Evolutionary conservation across 2,113 vertebrate genomes (phyloP).

Genomic region (Thamnaconus septentrionalis): DNA sequence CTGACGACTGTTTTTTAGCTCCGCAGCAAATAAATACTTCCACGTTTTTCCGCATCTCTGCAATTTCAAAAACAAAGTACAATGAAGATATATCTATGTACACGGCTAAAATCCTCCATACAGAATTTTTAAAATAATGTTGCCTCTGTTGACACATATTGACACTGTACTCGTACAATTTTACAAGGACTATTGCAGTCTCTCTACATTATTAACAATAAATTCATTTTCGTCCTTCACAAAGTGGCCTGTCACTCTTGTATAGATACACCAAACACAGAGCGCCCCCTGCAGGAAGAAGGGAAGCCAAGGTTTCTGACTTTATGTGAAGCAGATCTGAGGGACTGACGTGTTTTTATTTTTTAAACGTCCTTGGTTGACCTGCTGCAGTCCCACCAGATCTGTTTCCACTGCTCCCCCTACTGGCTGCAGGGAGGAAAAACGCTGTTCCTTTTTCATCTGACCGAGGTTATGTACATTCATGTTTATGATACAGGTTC

Average conservation of each 20-base stretch:
- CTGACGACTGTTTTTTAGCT: constrained; percentile 76
- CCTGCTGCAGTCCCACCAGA: constrained; percentile 41
- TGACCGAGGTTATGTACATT: constrained; percentile 74
- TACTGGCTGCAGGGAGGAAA: constrained; percentile 37
- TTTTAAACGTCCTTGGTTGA: constrained; percentile 30
- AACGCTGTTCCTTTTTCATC: constrained; percentile 50
- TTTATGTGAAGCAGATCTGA: constrained; percentile 33
- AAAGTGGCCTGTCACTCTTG: constrained; percentile 8
- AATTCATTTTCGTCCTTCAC: constrained; percentile 26
- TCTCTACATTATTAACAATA: constrained; percentile 69
- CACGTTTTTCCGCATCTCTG: constrained; percentile 70
- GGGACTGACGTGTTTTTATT: constrained; percentile 9
- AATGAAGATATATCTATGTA: constrained; percentile 74
- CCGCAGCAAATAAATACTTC: constrained; percentile 82
- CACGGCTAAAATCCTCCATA: constrained; percentile 70
- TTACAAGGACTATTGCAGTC: constrained; percentile 67
- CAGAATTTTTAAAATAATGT: constrained; percentile 72
- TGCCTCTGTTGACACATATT: constrained; percentile 65
- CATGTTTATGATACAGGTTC: constrained; percentile 74
- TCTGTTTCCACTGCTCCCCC: constrained; percentile 23
- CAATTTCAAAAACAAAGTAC: constrained; percentile 73
- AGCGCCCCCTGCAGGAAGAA: constrained; percentile 29
- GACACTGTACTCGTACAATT: constrained; percentile 71
- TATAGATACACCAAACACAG: constrained; percentile 41
- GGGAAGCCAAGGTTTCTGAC: constrained; percentile 15